Evolutionary conservation across 2,113 vertebrate species (phyloP).

Genomic region (Opisthocomus hoazin): DNA sequence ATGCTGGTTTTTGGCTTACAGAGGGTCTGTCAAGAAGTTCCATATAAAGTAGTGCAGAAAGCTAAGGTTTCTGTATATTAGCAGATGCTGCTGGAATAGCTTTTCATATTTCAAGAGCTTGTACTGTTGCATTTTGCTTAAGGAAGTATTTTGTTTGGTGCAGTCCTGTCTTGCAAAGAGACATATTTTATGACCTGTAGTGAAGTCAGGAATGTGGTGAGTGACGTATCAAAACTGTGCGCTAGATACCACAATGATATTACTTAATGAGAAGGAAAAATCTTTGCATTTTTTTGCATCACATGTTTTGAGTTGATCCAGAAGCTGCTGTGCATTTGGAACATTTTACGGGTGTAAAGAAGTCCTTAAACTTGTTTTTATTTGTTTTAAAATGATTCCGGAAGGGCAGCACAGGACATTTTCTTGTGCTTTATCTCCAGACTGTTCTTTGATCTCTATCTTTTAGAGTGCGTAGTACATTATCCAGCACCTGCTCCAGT

Average conservation of each 20-base stretch:
- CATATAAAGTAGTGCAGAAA: conserved; percentile 19
- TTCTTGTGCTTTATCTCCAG: background rate
- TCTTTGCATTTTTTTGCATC: background rate
- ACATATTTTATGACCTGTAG: background rate
- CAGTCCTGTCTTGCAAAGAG: background rate
- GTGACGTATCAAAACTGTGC: background rate
- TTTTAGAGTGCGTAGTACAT: background rate
- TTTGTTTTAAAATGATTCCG: background rate
- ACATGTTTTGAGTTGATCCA: background rate
- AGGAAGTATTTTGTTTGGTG: background rate
- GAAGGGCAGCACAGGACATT: background rate
- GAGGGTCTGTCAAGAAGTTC: background rate
- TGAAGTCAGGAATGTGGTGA: background rate
- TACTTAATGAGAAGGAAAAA: background rate
- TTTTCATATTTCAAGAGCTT: background rate
- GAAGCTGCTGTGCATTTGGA: background rate
- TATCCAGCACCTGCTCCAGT: background rate
- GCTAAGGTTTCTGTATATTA: background rate
- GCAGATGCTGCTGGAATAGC: background rate
- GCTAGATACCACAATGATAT: background rate
- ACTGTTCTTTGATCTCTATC: background rate
- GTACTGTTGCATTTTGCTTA: background rate
- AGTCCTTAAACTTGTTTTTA: background rate
- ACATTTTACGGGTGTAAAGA: background rate
- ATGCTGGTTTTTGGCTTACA: background rate